Base-by-base conservation (phyloP, 2,797 vertebrate genomes). In the Stomatorhinus walkeri region DNA sequence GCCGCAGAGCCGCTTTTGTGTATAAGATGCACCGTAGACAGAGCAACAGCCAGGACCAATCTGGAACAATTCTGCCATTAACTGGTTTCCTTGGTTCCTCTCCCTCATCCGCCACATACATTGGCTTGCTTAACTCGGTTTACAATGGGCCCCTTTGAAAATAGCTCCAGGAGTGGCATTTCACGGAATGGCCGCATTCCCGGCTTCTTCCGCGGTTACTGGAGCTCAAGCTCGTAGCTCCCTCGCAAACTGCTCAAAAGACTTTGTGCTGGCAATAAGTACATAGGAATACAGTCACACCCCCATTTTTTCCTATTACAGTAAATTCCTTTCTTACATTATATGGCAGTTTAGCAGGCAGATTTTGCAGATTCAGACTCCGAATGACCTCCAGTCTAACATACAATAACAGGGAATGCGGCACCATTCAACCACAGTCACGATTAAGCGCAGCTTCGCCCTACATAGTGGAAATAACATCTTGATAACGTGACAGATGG, bases 81-180 rank as follows among this genome's bases (percentile, higher is more conserved):
- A 86, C 48, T 86, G 48, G 84, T 86, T 51, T 54, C 84, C 84
- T 54, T 86, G 84, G 84, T 86, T 86, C 48, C 84, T 86, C n/a
- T 52, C 83, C 40, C 79, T 48, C 79, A 83, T 83, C 36, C 43
- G 79, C 43, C 79, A 83, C 43, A 48, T 83, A 83, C 83, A 46
- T 85, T 49, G n/a, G 49, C 84, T 32, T 54, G 84, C 84, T 51
- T 32, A 28, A 51, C 49, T 52, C 51, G 4, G 84, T 9, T 51
- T 51, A 86, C 84, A 86, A 86, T 52, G 48, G 48, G 48, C 22
- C 49, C 48, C 51, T 86, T 86, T 52, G 84, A 86, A 54, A 86
- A 54, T 32, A 86, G 84, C 84, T 52, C 24, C 46, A 32, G 84
- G 84, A 52, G 48, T 24, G 84, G 49, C 48, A 32, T 52, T 52